These are phyloP conservation scores for Tretioscincus oriximinensis DNA, from an alignment of 2,113 vertebrate genomes.

Conservation along the genomic window DNA sequence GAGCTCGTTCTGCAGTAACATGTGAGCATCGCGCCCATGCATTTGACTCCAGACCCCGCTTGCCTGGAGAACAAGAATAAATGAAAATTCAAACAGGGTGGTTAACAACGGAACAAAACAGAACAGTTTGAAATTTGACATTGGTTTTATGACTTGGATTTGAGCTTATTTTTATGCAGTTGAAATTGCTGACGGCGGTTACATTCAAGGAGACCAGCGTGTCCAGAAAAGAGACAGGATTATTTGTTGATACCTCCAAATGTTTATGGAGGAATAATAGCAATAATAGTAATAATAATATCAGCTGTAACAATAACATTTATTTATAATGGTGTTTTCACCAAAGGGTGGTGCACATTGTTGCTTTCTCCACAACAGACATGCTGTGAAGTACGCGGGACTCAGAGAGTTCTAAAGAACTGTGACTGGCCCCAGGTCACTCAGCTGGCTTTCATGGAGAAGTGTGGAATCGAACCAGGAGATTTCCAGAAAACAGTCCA, in stretches of 20 bases:
- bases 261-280: no score
- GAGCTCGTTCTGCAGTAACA: conserved; percentile 96
- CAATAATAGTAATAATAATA: no score
- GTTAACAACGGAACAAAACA: neutral
- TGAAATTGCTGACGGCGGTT: neutral
- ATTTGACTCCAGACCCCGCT: conserved; percentile 78
- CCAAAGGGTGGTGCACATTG: no score
- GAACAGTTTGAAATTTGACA: neutral
- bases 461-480: no score
- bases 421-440: no score
- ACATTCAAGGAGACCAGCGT: neutral
- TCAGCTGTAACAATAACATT: no score
- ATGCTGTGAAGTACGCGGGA: no score
- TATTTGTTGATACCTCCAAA: neutral
- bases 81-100: neutral
- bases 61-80: conserved; percentile 50
- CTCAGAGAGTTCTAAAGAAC: no score
- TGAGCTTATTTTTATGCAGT: neutral
- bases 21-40: conserved; percentile 88
- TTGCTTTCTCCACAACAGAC: no score
- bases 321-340: no score
- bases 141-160: neutral
- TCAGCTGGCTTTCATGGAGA: no score
- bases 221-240: neutral
- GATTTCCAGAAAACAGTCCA: no score